phyloP scores from a whole-genome alignment of 2,888 invertebrate species.

The Synergus gifuensis region DNA sequence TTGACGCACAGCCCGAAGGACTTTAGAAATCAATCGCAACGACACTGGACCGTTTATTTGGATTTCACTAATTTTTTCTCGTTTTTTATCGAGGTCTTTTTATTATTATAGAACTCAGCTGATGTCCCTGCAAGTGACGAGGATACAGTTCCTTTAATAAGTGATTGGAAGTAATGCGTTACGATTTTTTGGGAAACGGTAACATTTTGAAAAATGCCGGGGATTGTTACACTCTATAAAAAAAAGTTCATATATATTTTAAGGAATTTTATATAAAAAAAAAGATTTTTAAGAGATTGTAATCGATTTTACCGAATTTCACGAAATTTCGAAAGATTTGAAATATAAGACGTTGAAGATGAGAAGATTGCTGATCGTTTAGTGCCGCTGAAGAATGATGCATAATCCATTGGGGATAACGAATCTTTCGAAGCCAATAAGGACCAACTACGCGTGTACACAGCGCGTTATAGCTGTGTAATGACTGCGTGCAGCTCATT shows the following conservation, averaged over 20 bases:
- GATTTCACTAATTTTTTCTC: constrained; percentile 47
- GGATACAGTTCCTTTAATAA: not conserved
- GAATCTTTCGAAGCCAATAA: constrained; percentile 2
- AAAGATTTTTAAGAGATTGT: too few species aligned
- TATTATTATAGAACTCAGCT: constrained; percentile 2
- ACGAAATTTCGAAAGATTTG: too few species aligned
- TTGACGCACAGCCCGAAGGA: constrained; percentile 29
- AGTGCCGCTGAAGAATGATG: constrained; percentile 2
- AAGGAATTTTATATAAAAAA: too few species aligned
- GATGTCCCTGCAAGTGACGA: not conserved
- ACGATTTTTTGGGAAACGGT: too few species aligned
- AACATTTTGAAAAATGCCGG: too few species aligned
- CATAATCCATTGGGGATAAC: not conserved
- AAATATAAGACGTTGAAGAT: not conserved
- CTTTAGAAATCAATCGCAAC: constrained; percentile 34
- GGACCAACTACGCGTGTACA: not conserved
- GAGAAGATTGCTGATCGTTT: not conserved
- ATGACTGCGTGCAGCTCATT: constrained; percentile 53
- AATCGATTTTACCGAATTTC: too few species aligned
- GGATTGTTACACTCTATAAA: too few species aligned
- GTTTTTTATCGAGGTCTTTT: constrained; percentile 51
- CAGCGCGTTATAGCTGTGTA: constrained; percentile 48
- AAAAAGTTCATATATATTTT: too few species aligned
- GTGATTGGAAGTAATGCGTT: not conserved
- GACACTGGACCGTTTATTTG: not conserved